A percentile compares a stretch with the other conserved stretches of the same genome.
These are phyloP conservation scores for Drosophila takahashii DNA, from an alignment of 1,140 invertebrate genomes.

Conservation along the genomic window DNA sequence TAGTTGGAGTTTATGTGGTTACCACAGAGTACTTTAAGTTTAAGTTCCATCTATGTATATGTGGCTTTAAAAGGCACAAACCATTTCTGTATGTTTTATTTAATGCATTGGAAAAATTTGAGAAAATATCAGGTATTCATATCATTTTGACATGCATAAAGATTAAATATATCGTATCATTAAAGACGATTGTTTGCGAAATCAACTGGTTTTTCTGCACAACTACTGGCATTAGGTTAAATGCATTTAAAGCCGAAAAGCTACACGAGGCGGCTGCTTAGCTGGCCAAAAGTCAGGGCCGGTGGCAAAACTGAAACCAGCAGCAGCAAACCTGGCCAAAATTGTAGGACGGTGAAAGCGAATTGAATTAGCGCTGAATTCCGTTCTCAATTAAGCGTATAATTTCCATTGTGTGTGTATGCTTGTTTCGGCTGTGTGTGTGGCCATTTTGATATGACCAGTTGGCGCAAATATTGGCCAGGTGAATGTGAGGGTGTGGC, in stretches of 20 bases:
- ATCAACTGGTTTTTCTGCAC: no score
- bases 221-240: no score
- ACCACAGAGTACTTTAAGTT: neutral
- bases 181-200: no score
- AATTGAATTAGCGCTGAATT: constrained; percentile 75
- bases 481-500: constrained; percentile 9
- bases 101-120: no score
- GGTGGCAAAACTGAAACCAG: neutral
- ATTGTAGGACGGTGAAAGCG: constrained; percentile 14
- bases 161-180: no score
- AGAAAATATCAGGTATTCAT: no score
- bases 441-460: constrained; percentile 25
- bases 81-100: no score
- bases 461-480: constrained; percentile 54
- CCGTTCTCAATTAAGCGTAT: constrained; percentile 76
- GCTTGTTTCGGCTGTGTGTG: constrained; percentile 3
- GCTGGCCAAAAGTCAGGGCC: constrained; percentile 10
- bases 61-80: neutral
- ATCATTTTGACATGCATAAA: no score
- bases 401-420: constrained; percentile 34
- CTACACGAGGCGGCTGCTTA: constrained; percentile 13
- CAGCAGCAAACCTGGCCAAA: neutral
- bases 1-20: neutral
- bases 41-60: neutral
- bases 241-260: neutral